Base-by-base conservation (phyloP, 92 coral and sea anemone genomes). In the Umimayanthus chanpuru region DNA sequence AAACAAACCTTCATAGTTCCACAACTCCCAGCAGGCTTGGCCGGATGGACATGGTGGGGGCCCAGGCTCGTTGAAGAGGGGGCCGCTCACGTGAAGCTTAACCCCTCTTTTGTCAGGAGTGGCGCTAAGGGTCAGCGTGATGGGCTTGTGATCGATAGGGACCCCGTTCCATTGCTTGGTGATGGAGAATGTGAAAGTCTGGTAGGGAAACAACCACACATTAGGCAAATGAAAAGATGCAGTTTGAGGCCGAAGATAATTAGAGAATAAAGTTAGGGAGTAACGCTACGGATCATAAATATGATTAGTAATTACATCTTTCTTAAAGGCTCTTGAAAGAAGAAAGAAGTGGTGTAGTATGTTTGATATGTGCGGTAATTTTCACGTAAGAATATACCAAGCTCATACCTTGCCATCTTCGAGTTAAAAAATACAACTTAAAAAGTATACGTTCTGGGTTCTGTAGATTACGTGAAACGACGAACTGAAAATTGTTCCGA, bases 1-100 rank as follows among this genome's bases (percentile, higher is more conserved):
- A 7, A 70, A 8, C 90, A 28, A 56, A 97, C 99, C 99, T 89
- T 97, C 99, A 81, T 94, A 97, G 75, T 97, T 86, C 99, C 99
- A 97, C 73, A 97, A 91, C 32, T 90, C 80, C 79, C 93, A 86
- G 77, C 99, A 97, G n/a, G 99, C 94, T 12, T 90, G 55, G 29
- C 98, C 98, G 12, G 92, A 90, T 9, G 91, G 85, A 73, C 95
- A 93, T 5, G 95, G 92, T 30, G 99, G 99, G 18, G 94, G 89
- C 40, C 85, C 93, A 67, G 99, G 98, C 75, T 97, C 96, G 74
- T 95, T 89, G 79, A 97, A 97, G 49, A 95, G 88, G 26, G 99
- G 98, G n/a, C 96, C 99, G 79, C 90, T 89, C n/a, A 95, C 99
- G 66, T 91, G 84, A 20, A 97, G 82, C 39, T 90, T 91, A 5